Evolutionary conservation across 2,113 vertebrate genomes (phyloP).

Genomic region (Alces alces): DNA sequence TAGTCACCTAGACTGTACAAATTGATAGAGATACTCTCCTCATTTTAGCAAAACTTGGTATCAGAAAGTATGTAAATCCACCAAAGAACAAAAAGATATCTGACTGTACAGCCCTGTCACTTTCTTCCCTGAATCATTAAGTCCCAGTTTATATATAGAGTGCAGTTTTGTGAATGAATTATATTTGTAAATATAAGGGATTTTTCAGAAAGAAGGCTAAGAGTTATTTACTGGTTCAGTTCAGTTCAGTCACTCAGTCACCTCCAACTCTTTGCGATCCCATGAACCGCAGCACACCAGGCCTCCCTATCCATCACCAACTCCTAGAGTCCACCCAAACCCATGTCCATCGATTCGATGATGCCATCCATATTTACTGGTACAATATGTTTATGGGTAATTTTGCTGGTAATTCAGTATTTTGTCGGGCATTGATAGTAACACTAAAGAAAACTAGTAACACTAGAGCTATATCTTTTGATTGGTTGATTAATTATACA

Average conservation of each 20-base stretch:
- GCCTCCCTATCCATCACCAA: too few relatives aligned
- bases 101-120: background rate
- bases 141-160: constrained; percentile 59
- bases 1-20: background rate
- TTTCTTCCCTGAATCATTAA: constrained; percentile 56
- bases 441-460: constrained; percentile 3
- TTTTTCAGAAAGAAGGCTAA: background rate
- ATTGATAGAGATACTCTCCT: background rate
- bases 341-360: too few relatives aligned
- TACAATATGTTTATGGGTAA: background rate
- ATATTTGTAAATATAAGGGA: constrained; percentile 22
- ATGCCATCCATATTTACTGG: constrained; percentile 16
- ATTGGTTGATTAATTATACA: constrained; percentile 59
- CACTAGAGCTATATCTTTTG: constrained; percentile 12
- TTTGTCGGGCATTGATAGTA: background rate
- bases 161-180: constrained; percentile 74
- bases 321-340: too few relatives aligned
- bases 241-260: too few relatives aligned
- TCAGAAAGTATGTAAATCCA: background rate
- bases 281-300: too few relatives aligned
- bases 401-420: background rate
- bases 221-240: constrained; percentile 39
- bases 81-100: background rate
- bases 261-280: too few relatives aligned
- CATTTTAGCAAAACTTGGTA: background rate